Evolutionary conservation across 2,888 invertebrate genomes (phyloP).

Genomic region (Conistra vaccinii): DNA sequence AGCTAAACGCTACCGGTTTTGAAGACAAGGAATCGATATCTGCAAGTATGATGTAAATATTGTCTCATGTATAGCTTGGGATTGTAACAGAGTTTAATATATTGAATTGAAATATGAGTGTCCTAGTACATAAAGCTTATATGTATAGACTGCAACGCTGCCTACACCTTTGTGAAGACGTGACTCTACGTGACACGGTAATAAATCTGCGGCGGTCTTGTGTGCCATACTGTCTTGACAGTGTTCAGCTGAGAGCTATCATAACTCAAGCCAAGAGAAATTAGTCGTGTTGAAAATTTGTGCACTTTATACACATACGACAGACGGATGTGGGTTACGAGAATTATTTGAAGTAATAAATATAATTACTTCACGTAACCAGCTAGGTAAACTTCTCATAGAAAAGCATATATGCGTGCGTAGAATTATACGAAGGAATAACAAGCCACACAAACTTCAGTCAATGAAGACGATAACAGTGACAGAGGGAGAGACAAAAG

Average conservation of each 20-base stretch:
- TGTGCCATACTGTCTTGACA: slow-evolving; percentile 35
- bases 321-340: slow-evolving; percentile 7
- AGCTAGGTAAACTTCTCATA: background rate
- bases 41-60: slow-evolving; percentile 13
- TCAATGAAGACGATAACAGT: background rate
- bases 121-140: slow-evolving; percentile 9
- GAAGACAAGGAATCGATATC: background rate
- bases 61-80: background rate
- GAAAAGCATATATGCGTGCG: background rate
- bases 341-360: slow-evolving; percentile 6
- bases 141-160: background rate
- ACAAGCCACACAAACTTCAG: background rate
- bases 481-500: background rate
- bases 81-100: background rate
- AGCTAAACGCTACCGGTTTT: slow-evolving; percentile 16
- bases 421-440: background rate
- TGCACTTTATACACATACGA: background rate
- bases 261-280: slow-evolving; percentile 41
- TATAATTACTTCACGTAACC: background rate
- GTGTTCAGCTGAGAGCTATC: slow-evolving; percentile 18
- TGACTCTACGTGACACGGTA: slow-evolving; percentile 12
- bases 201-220: slow-evolving; percentile 40
- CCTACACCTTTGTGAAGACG: slow-evolving; percentile 14
- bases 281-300: slow-evolving; percentile 19
- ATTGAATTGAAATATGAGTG: slow-evolving; percentile 6